Evolutionary conservation across 2,113 vertebrate species (phyloP), one percentile per base, ranked within the genome.

Genomic region (Psittacara wagleri): DNA sequence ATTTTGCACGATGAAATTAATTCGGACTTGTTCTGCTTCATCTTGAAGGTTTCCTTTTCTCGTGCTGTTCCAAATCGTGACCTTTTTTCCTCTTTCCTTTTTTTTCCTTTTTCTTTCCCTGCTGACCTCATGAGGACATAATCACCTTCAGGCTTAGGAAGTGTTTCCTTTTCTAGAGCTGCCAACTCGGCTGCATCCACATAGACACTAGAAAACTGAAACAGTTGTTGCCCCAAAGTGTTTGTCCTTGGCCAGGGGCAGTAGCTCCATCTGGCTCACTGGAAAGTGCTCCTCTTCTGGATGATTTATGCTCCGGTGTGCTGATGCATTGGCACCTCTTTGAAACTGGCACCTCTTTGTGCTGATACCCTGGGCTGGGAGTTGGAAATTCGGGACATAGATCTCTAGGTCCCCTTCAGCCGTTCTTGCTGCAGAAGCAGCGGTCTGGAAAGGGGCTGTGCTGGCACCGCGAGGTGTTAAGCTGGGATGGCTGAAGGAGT

Each of bases 401-500:
- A 44, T 89, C 62, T 82, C 35, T 39, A 3, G 28, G 35, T 88
- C 73, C 86, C 55, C 39, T 91, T 61, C 80, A 83, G 91, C 76
- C 3, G 0, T 78, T 94, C 52, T 52, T 83, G 81, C 84, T 82
- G 81, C 77, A 75, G 74, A 66, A 88, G 62, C 83, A 74, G 92
- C 44, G 77, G 23, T 51, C 81, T 96, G 88, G 76, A 95, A 88
- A 61, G 66, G 44, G 9, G 48, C 83, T 0, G 0, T 61, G 94
- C 89, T 97, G 96, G 93, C 91, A 87, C 89, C 10, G 0, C 0
- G 8, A 95, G 94, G 96, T 96, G 96, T 94, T 94, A 97, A 96
- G 70, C 95, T 92, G 91, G 89, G 89, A 94, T 92, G 81, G 84
- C 74, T 92, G 94, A 97, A 96, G 95, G 96, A 97, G 94, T 97